Base-by-base conservation (phyloP, 2,113 vertebrate genomes). In the Falco punctatus region DNA sequence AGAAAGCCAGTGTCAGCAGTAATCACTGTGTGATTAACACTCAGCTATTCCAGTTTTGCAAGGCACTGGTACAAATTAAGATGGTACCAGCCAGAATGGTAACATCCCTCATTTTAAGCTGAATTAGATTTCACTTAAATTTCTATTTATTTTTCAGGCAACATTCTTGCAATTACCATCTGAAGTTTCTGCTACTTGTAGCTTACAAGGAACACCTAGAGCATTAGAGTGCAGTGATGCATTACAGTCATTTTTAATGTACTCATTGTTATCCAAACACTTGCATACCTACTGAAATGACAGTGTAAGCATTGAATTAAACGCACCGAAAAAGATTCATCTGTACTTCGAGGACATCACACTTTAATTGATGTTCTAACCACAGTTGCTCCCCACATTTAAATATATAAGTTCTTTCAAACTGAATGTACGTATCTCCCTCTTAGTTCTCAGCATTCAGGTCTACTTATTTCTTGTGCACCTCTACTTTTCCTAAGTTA, bases 1-100 rank as follows among this genome's bases (percentile, higher is more conserved):
- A 70, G 78, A 87, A 77, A 89, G 92, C 74, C 38, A 2, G 44
- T 42, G 91, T 92, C 96, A 96, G 95, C 97, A 95, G 52, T 35
- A 95, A 96, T 38, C 65, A 16, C 57, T 10, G 28, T 2, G 5
- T 70, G 83, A 92, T 91, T 95, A 94, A 94, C 70, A 58, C 70
- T 72, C 22, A 5, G 84, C 62, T 87, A 72, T 61, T 94, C 92
- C 86, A 95, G 94, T 87, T 94, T 82, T 81, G 78, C 89, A 96
- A 87, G 81, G 70, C 80, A 51, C 42, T 58, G 54, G 58, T 59
- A 38, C 24, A n/a, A 67, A 94, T 23, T 65, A 86, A 94, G 81
- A 87, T 1, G 0, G 44, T 69, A 89, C 65, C 57, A 72, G 86
- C 23, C 88, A 87, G 69, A 64, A 81, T 1, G 5, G 55, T 24